A percentile compares a stretch with the other conserved stretches of the same genome.
phyloP scores from a whole-genome alignment of 2,113 vertebrate species.

The Gallinago paraguaiae region DNA sequence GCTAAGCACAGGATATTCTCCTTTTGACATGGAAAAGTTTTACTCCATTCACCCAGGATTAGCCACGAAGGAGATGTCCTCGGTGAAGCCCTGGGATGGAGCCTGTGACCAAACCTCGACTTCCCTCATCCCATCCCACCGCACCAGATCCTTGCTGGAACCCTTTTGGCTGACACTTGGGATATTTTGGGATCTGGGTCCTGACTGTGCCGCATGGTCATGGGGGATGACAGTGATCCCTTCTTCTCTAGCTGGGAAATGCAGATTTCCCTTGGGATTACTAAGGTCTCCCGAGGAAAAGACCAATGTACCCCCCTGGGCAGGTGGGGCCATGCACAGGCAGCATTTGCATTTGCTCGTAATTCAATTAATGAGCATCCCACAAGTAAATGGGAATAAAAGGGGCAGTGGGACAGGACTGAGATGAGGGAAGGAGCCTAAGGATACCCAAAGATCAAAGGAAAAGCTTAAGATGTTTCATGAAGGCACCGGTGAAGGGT shows the following conservation, averaged over 20 bases:
- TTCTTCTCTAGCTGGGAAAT: background rate
- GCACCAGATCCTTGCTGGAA: background rate
- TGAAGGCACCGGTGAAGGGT: rapidly evolving
- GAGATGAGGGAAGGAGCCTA: too few relatives aligned
- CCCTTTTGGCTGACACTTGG: rapidly evolving
- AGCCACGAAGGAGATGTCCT: background rate
- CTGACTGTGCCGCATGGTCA: background rate
- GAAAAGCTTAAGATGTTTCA: background rate
- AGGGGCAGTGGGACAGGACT: background rate
- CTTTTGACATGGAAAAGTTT: background rate
- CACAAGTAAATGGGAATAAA: background rate
- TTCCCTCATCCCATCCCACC: rapidly evolving
- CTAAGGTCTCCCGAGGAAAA: background rate
- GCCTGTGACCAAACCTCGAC: rapidly evolving
- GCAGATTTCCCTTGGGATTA: background rate
- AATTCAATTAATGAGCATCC: background rate
- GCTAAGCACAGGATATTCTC: rapidly evolving
- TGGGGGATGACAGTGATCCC: background rate
- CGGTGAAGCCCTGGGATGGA: background rate
- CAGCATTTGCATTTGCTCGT: background rate
- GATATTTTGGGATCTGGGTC: rapidly evolving
- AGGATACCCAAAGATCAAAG: too few relatives aligned
- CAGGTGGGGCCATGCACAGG: background rate
- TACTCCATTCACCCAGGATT: background rate
- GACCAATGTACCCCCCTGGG: rapidly evolving